Base-by-base conservation (phyloP, 2,888 invertebrate species). In the Hetaerina titia region DNA sequence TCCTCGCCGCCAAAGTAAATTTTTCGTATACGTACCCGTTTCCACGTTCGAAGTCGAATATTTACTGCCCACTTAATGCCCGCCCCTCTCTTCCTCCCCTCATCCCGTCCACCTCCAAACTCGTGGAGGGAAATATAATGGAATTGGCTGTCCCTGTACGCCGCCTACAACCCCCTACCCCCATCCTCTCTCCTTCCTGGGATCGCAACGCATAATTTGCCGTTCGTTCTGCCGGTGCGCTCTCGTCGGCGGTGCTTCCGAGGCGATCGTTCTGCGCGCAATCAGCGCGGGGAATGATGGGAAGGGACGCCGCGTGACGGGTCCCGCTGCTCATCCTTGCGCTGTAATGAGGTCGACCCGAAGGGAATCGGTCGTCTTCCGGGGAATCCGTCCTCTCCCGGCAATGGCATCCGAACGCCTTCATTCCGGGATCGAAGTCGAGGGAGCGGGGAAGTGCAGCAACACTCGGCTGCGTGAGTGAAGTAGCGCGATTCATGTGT, bases 1-100 rank as follows among this genome's bases (percentile, higher is more conserved):
- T 13, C 31, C 31, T 81, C 31, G 31, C 81, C 81, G 81, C 81
- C 81, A 81, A 81, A 81, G 81, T 81, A 81, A 81, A 81, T 81
- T 81, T 25, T 81, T 81, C 81, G 31, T 81, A 31, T 15, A 2
- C 81, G 81, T 25, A 69, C 69, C 69, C 69, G 69, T 69, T 69
- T 69, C 22, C 19, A n/a, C 69, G 69, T 69, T 69, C 81, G 13
- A 31, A 81, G 31, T 25, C 81, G 81, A 81, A 81, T 81, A 81
- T 81, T 81, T 81, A 81, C 81, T 9, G 81, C 81, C 81, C 81
- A 81, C 81, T 81, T 81, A 81, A 25, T 31, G 31, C 81, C 45
- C 81, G 81, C 81, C n/a, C 31, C 4, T 31, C 31, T 11, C 13
- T 22, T 11, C 45, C 45, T 45, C 45, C 45, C 45, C 45, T 45